Conservation (phyloP, 2,888 invertebrate genomes). For the Cephus spinipes region DNA sequence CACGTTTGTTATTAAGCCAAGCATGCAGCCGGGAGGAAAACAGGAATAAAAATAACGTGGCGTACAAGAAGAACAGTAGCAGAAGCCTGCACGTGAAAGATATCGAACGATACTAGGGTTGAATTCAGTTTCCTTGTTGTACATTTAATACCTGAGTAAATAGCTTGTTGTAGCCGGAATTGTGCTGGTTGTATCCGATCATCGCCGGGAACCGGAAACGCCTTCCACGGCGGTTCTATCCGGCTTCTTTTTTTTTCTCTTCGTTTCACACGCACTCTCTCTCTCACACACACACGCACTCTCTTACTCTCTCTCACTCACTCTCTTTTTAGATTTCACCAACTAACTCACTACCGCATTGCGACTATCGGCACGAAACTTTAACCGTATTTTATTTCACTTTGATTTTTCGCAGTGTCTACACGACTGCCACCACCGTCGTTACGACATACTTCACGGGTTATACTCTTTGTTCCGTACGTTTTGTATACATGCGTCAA, state of each 20-base stretch:
- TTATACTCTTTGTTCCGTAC: background rate
- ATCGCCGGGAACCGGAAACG: constrained; percentile 64
- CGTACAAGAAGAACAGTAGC: background rate
- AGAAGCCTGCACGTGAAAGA: background rate
- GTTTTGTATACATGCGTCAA: constrained; percentile 30
- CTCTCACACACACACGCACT: constrained; percentile 10
- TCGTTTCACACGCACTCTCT: constrained; percentile 22
- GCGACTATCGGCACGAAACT: constrained; percentile 1
- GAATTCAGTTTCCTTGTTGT: background rate
- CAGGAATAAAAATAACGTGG: background rate
- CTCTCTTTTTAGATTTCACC: background rate
- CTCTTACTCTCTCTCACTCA: background rate
- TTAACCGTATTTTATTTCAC: background rate
- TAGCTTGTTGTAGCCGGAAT: constrained; percentile 85
- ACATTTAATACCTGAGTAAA: constrained; percentile 78
- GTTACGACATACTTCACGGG: background rate
- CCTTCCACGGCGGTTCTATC: constrained; percentile 18
- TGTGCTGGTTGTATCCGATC: constrained; percentile 83
- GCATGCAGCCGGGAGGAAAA: background rate
- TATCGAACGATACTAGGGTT: background rate
- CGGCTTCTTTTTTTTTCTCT: constrained; percentile 40
- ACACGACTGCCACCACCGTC: background rate
- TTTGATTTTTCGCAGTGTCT: background rate
- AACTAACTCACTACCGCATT: constrained; percentile 4
- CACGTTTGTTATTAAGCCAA: background rate